Conservation (phyloP, 2,888 invertebrate genomes). For the Eupithecia pulchellata region DNA sequence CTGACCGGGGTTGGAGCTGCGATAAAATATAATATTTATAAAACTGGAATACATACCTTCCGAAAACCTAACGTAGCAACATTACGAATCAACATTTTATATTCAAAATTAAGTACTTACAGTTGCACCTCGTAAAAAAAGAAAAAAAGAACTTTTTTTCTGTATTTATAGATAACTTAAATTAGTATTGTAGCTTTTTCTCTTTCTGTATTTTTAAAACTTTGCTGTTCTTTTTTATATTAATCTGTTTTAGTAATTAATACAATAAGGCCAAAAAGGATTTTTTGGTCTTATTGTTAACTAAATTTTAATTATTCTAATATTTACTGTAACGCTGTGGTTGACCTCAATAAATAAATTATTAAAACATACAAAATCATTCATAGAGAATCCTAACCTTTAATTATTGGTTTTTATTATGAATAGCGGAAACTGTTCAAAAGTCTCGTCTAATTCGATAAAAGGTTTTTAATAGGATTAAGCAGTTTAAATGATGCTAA, state of each 20-base stretch:
- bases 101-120: neutral
- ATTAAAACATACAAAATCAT: neutral
- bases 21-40: constrained; percentile 67
- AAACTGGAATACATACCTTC: constrained; percentile 16
- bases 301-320: too few relatives aligned
- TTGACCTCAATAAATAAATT: too few relatives aligned
- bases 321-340: too few relatives aligned
- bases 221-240: too few relatives aligned
- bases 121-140: neutral
- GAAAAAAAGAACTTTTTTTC: too few relatives aligned
- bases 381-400: neutral
- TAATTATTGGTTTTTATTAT: neutral
- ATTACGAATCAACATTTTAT: neutral
- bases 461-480: constrained; percentile 28
- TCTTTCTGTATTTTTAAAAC: too few relatives aligned
- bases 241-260: too few relatives aligned
- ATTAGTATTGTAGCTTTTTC: too few relatives aligned
- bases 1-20: constrained; percentile 68
- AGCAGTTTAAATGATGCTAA: constrained; percentile 33
- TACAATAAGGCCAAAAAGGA: too few relatives aligned
- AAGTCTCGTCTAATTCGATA: constrained; percentile 4
- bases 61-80: neutral
- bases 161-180: too few relatives aligned
- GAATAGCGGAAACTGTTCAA: neutral
- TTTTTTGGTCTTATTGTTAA: too few relatives aligned